These are phyloP conservation scores for Laupala kohalensis DNA, from an alignment of 1,140 invertebrate genomes.

Conservation along the genomic window DNA sequence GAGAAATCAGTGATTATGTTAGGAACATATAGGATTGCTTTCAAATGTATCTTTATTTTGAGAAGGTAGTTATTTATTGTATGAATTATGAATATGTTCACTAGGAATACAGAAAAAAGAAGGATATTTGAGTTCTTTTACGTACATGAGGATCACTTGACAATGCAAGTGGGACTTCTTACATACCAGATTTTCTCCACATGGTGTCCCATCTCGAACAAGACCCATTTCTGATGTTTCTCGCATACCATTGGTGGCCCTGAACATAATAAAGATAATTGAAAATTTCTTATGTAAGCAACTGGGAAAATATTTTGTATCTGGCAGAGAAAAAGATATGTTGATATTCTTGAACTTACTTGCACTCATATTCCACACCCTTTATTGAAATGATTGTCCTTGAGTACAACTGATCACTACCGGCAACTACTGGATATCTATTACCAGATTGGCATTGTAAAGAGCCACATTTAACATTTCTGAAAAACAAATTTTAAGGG, in stretches of 20 bases:
- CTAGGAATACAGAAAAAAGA: background rate
- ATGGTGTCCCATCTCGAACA: conserved; percentile 80
- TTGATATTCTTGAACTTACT: no score
- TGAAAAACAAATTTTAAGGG: conserved; percentile 24
- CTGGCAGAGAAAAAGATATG: no score
- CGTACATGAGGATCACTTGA: background rate
- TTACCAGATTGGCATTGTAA: conserved; percentile 80
- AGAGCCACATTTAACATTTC: conserved; percentile 77
- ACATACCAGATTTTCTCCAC: conserved; percentile 67
- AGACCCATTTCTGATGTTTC: conserved; percentile 54
- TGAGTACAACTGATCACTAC: conserved; percentile 66
- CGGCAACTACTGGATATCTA: conserved; percentile 57
- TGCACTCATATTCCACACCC: conserved; percentile 79
- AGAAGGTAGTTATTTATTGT: background rate
- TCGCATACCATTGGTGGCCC: conserved; percentile 52
- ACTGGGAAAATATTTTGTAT: no score
- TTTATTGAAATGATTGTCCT: conserved; percentile 76
- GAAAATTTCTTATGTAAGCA: background rate
- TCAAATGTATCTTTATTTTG: background rate
- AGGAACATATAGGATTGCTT: background rate
- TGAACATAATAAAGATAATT: conserved; percentile 22
- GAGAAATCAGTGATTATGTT: background rate
- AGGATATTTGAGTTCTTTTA: background rate
- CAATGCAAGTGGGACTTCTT: background rate
- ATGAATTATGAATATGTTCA: background rate